These are phyloP conservation scores for Paragorgia papillata DNA, from an alignment of 92 coral and sea anemone genomes.

Conservation along the genomic window DNA sequence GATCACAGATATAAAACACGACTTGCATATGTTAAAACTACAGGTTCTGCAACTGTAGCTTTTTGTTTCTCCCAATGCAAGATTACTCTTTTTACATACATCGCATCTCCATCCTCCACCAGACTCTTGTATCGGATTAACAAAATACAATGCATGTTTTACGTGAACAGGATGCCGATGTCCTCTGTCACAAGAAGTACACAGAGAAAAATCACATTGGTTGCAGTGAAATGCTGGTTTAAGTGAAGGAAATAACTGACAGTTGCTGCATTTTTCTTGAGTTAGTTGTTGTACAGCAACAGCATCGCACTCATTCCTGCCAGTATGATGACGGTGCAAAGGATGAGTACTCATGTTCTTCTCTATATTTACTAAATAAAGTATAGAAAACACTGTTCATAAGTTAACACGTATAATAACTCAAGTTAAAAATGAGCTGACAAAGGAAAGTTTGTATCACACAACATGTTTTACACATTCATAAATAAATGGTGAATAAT, in stretches of 20 bases:
- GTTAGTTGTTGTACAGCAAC: neutral
- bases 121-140: neutral
- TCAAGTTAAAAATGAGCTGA: too few relatives aligned
- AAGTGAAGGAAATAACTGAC: neutral
- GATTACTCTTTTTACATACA: neutral
- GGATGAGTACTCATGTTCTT: neutral
- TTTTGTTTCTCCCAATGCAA: neutral
- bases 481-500: too few relatives aligned
- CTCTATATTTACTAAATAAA: too few relatives aligned
- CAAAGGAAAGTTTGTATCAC: too few relatives aligned
- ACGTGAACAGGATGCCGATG: neutral
- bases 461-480: too few relatives aligned
- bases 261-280: neutral
- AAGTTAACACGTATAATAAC: too few relatives aligned
- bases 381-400: too few relatives aligned
- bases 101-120: neutral
- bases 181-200: neutral
- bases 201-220: neutral
- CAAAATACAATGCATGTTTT: neutral
- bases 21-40: neutral
- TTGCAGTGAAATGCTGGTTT: neutral
- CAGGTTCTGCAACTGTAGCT: neutral
- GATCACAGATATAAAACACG: neutral
- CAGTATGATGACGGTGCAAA: neutral
- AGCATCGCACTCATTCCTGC: slow-evolving; percentile 9